These are phyloP conservation scores for Gulo gulo DNA, from an alignment of 2,113 vertebrate species.

Conservation along the genomic window DNA sequence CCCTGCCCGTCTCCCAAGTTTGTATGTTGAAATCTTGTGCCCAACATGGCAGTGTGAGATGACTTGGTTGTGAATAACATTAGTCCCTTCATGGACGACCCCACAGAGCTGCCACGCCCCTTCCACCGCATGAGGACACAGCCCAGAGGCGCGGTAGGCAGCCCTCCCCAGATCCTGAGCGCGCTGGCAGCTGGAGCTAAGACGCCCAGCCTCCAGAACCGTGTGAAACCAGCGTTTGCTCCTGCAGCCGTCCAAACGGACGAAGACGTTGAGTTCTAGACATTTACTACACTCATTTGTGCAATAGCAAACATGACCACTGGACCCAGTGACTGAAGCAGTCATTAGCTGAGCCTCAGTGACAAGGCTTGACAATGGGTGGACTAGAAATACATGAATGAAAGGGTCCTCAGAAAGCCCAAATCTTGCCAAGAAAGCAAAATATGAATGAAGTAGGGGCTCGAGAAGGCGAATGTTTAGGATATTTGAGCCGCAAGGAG, in stretches of 20 bases:
- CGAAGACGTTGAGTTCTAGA: background rate
- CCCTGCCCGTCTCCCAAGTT: background rate
- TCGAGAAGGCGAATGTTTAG: background rate
- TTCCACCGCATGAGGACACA: background rate
- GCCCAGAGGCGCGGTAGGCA: background rate
- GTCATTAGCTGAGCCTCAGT: background rate
- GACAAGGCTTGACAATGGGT: background rate
- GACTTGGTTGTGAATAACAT: background rate
- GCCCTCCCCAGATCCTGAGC: background rate
- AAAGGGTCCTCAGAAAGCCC: background rate
- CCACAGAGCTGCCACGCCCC: background rate
- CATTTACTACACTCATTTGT: background rate
- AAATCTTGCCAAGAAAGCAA: background rate
- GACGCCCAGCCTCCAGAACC: accelerated
- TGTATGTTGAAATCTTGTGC: background rate
- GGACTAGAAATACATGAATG: background rate
- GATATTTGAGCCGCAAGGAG: background rate
- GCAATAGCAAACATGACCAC: background rate
- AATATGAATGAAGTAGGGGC: background rate
- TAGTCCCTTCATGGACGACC: background rate
- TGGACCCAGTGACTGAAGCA: background rate
- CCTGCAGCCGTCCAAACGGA: accelerated
- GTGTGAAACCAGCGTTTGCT: background rate
- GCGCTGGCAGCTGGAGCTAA: background rate
- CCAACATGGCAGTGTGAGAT: background rate